These are phyloP conservation scores for Heliconius hermathena DNA, from an alignment of 1,140 invertebrate species.

Conservation along the genomic window DNA sequence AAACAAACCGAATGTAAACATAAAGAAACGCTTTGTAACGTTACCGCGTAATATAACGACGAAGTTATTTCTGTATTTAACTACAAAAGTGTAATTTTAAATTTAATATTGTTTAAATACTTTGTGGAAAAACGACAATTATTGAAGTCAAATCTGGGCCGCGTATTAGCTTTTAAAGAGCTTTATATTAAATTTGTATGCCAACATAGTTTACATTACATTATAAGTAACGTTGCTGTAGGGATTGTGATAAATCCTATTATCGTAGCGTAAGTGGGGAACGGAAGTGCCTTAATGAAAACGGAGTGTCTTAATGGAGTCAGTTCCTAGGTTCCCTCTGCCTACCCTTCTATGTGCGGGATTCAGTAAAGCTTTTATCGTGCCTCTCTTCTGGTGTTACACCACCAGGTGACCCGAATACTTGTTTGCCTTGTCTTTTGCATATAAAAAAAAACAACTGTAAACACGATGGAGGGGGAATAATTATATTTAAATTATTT, in stretches of 20 bases:
- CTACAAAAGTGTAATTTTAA: background rate
- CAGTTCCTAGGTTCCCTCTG: no score
- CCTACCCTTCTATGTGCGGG: no score
- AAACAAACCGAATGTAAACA: background rate
- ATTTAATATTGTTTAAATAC: conserved; percentile 11
- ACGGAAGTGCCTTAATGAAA: no score
- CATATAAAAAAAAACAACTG: no score
- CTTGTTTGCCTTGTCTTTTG: no score
- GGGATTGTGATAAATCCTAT: background rate
- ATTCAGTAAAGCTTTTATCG: no score
- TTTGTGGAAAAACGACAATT: background rate
- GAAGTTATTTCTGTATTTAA: background rate
- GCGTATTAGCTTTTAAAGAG: conserved; percentile 11
- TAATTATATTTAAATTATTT: no score
- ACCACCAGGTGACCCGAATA: no score
- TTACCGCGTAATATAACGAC: conserved; percentile 5
- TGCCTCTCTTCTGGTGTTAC: no score
- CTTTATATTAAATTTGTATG: background rate
- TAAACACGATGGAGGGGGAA: no score
- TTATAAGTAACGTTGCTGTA: no score
- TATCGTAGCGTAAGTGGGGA: background rate
- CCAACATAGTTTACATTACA: background rate
- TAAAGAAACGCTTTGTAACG: conserved; percentile 9
- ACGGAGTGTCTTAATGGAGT: no score
- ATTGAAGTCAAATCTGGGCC: conserved; percentile 7